Base-by-base conservation (phyloP, 37 sponge, comb jelly and placozoan species). In the Corticium candelabrum region DNA sequence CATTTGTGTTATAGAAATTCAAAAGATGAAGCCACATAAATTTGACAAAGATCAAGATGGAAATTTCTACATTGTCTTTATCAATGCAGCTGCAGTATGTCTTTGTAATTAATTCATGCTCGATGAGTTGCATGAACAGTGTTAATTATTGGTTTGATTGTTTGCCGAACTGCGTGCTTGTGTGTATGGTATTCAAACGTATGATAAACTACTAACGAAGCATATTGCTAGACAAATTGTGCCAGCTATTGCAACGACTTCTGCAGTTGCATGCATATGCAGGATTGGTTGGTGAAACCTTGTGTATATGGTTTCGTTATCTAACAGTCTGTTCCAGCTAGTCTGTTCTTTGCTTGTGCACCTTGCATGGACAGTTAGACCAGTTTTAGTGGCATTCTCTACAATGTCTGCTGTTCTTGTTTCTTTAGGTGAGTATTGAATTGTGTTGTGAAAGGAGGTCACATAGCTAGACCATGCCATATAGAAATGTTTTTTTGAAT, bases 171-270 rank as follows among this genome's bases (percentile, higher is more conserved):
- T 75, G 89, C 62, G 99, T 7, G 99, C 99, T 3, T 1, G 41
- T 0, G 83, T 92, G 87, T 98, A 98, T 78, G 67, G 83, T 7
- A 98, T 98, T 41, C 92, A 91, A 36, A 40, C 81, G 38, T 95
- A 82, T 0, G 95, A 98, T 83, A 62, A 93, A 35, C 81, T 84
- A 76, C 94, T 91, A 68, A 91, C 93, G 15, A 98, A 98, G 73
- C 82, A 83, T 39, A 94, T 98, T 41, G 99, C 99, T n/a, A 95
- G 99, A 7, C 76, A 87, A 35, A 98, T 98, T 79, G 93, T 98
- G 30, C 99, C 99, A 3, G 99, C 99, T 41, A 98, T 98, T 15
- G 99, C 99, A 11, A 98, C 99, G 36, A 98, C 99, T 21, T 94
- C 99, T 50, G 94, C 99, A n/a, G n/a, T n/a, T n/a, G n/a, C n/a